A percentile compares a stretch with the other conserved stretches of the same genome.
These are phyloP conservation scores for Lagodon rhomboides DNA, from an alignment of 2,797 vertebrate species.

Conservation along the genomic window DNA sequence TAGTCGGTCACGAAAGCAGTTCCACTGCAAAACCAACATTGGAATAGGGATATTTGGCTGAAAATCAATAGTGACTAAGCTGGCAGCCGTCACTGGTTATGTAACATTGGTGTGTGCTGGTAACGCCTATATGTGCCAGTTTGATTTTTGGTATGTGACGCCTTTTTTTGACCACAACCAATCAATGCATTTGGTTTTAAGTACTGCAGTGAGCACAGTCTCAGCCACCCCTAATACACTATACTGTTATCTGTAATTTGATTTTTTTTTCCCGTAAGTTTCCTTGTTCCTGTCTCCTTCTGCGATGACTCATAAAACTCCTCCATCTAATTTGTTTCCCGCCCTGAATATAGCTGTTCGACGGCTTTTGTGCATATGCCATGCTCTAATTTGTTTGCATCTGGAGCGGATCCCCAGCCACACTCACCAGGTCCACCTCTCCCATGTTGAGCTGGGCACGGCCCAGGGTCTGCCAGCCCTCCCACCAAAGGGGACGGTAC, in stretches of 20 bases:
- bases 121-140: not conserved
- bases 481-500: constrained; percentile 92
- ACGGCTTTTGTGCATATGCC: not conserved
- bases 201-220: not conserved
- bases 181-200: not conserved
- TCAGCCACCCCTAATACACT: not conserved
- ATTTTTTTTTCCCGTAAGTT: not conserved
- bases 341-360: not conserved
- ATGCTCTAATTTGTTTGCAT: not conserved
- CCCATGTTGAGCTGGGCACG: constrained; percentile 95
- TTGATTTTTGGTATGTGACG: not conserved
- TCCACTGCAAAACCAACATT: constrained; percentile 5
- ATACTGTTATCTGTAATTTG: not conserved
- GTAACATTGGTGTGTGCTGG: not conserved
- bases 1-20: constrained; percentile 2
- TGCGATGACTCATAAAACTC: not conserved
- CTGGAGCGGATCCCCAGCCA: not conserved
- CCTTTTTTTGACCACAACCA: not conserved
- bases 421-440: constrained; percentile 93
- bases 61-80: constrained; percentile 4
- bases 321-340: not conserved
- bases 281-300: constrained; percentile 2
- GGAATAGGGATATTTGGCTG: not conserved
- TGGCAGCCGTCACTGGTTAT: not conserved
- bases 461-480: constrained; percentile 95